Evolutionary conservation across 2,888 invertebrate species (phyloP).

Genomic region (Nebria brevicollis): DNA sequence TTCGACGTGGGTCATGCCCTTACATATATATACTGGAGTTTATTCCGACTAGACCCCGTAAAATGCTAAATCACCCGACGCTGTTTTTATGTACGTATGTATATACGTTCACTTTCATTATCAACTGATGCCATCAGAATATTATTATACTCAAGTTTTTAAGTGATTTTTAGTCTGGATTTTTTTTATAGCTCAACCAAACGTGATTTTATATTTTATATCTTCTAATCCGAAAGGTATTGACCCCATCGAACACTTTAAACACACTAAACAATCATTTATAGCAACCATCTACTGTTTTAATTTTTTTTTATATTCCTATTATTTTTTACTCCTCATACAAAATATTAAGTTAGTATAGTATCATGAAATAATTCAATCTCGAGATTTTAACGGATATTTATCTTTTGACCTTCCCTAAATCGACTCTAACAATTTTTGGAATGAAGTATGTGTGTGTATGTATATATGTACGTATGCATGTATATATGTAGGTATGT

Average conservation of each 20-base stretch:
- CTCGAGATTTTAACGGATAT: too few species aligned
- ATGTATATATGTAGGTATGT: too few species aligned
- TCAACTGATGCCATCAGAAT: background rate
- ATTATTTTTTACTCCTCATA: too few species aligned
- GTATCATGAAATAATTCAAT: too few species aligned
- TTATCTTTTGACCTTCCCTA: too few species aligned
- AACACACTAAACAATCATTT: background rate
- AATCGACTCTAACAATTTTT: too few species aligned
- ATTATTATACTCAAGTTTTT: background rate
- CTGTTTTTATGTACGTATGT: background rate
- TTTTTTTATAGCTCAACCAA: background rate
- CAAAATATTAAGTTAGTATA: too few species aligned
- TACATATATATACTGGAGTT: background rate
- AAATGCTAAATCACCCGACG: background rate
- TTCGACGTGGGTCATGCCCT: constrained; percentile 3
- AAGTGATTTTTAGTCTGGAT: background rate
- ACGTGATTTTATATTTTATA: background rate
- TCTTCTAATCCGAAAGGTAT: background rate
- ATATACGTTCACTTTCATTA: background rate
- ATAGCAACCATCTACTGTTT: too few species aligned
- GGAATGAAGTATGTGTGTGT: too few species aligned
- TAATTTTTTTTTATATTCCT: too few species aligned
- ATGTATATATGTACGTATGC: too few species aligned
- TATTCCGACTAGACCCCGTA: background rate
- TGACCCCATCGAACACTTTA: background rate